phyloP scores from a whole-genome alignment of 2,888 invertebrate species.

The Mesorhabditis sp. region DNA sequence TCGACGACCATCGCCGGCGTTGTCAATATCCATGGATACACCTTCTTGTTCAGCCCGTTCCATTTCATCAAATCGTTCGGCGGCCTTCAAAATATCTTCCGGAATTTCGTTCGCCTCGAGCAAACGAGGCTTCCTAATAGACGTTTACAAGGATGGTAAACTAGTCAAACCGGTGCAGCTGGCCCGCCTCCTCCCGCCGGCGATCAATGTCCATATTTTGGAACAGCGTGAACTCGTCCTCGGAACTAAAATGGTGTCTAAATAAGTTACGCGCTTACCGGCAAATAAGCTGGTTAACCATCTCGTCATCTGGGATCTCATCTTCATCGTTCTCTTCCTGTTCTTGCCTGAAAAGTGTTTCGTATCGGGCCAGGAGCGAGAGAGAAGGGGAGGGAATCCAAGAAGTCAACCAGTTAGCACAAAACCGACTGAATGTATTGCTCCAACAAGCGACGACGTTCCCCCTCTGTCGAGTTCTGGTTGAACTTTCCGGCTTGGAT shows the following conservation, averaged over 20 bases:
- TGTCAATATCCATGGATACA: constrained; percentile 13
- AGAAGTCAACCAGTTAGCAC: neutral
- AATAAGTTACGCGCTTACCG: constrained; percentile 60
- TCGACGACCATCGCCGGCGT: constrained; percentile 17
- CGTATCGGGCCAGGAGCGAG: neutral
- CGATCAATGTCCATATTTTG: constrained; percentile 81
- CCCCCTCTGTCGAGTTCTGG: constrained; percentile 94
- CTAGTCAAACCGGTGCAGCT: neutral
- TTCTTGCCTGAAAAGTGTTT: constrained; percentile 17
- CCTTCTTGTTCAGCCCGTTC: constrained; percentile 21
- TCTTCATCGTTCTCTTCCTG: constrained; percentile 70
- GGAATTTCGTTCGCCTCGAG: constrained; percentile 91
- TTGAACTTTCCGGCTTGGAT: constrained; percentile 99
- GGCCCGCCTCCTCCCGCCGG: constrained; percentile 68
- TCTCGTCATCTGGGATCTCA: constrained; percentile 94
- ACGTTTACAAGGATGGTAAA: neutral
- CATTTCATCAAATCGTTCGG: constrained; percentile 21
- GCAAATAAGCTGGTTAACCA: constrained; percentile 97
- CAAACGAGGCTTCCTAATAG: constrained; percentile 72
- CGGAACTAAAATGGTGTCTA: neutral
- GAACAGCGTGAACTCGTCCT: constrained; percentile 21
- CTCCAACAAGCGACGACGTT: constrained; percentile 90
- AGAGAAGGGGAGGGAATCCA: neutral
- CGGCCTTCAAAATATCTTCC: constrained; percentile 71
- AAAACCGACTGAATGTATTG: constrained; percentile 69